phyloP scores from a whole-genome alignment of 1,140 invertebrate genomes.

The Trinorchestia longiramus region DNA sequence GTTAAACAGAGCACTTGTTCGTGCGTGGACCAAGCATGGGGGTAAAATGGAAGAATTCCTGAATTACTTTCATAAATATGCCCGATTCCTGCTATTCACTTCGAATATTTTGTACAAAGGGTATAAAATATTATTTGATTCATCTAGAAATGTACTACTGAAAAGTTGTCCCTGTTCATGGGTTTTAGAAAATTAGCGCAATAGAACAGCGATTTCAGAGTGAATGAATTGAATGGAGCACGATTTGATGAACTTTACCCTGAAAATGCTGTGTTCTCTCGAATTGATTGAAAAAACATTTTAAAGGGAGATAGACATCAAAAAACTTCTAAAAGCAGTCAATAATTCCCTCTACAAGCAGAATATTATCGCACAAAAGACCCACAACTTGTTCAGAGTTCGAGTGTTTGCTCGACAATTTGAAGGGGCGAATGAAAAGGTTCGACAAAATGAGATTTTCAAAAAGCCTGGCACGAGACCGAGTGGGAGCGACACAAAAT shows the following conservation, averaged over 20 bases:
- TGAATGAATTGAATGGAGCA: neutral
- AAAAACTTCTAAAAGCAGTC: neutral
- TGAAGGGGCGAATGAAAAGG: neutral
- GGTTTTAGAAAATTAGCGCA: neutral
- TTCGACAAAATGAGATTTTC: neutral
- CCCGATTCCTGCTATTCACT: neutral
- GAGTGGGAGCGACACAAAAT: neutral
- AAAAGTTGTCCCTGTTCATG: neutral
- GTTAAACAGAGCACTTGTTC: neutral
- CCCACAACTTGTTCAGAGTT: neutral
- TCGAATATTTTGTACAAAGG: neutral
- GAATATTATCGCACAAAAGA: slow-evolving; percentile 9
- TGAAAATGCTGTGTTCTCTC: neutral
- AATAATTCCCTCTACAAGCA: neutral
- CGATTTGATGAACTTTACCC: neutral
- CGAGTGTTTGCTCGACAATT: slow-evolving; percentile 6
- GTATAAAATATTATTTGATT: neutral
- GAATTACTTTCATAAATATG: neutral
- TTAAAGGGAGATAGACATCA: neutral
- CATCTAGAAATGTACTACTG: neutral
- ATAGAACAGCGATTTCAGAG: neutral
- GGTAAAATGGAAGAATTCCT: neutral
- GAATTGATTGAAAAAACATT: neutral
- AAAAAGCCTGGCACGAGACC: neutral
- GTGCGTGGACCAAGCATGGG: neutral